Conservation (phyloP, 2,797 vertebrate species). For the Cirrhinus mrigala region DNA sequence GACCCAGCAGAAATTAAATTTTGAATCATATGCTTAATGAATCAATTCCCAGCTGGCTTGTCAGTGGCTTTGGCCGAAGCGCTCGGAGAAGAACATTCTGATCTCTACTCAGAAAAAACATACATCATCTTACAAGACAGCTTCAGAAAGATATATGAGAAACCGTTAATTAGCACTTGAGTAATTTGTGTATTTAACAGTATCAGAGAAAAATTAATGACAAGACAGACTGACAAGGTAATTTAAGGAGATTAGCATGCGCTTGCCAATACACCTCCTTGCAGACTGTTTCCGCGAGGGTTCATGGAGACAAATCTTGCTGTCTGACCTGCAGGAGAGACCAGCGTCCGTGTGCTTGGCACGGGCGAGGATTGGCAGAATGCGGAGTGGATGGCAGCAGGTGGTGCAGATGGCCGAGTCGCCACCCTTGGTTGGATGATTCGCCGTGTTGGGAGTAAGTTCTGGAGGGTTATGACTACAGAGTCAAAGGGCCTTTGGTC, state of each 20-base stretch:
- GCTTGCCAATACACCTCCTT: background rate
- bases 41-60: constrained; percentile 49
- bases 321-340: constrained; percentile 46
- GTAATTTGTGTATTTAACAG: constrained; percentile 19
- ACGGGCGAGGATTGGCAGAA: constrained; percentile 57
- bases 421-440: constrained; percentile 48
- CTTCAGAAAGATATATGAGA: constrained; percentile 34
- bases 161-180: constrained; percentile 33
- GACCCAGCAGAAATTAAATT: background rate
- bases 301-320: background rate
- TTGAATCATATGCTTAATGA: background rate
- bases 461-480: constrained; percentile 34
- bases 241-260: constrained; percentile 11
- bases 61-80: constrained; percentile 32
- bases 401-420: constrained; percentile 66
- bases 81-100: background rate
- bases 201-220: background rate
- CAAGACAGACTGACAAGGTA: background rate
- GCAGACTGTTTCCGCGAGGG: background rate
- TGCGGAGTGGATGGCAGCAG: constrained; percentile 67
- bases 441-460: constrained; percentile 34
- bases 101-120: constrained; percentile 17
- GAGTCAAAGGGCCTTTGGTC: constrained; percentile 19
- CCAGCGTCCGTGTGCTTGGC: constrained; percentile 17
- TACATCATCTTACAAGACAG: background rate